Evolutionary conservation across 2,888 invertebrate species (phyloP), one percentile per base, ranked within the genome.

Genomic region (Cataglyphis cursor): DNA sequence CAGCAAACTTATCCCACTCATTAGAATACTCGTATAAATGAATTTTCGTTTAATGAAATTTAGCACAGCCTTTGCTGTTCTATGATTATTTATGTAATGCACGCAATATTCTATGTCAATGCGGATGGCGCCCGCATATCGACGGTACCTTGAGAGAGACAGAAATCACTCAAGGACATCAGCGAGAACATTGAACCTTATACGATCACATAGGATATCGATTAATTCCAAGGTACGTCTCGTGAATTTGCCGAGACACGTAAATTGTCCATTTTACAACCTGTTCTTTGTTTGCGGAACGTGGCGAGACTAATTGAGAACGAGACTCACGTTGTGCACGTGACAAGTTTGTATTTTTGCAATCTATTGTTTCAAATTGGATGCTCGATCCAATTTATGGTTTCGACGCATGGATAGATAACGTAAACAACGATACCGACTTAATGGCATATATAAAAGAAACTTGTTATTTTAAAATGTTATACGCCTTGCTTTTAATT

Each of bases 161-260:
- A 44, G 62, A 41, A 38, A 59, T 18, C n/a, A 51, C 41, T 57
- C 85, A 78, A 83, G 84, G 85, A 61, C 51, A 44, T 70, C 59
- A n/a, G 48, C 1, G 44, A 59, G 87, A 80, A 61, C 87, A 54
- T 87, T 87, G 87, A 88, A 88, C 88, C 51, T 61, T 28, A 24
- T 64, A 59, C 41, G 35, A 65, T 38, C 51, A 80, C 57, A 51
- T 28, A 72, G 54, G 70, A 70, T 72, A 83, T 85, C 83, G 84
- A 88, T 88, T 66, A 73, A 18, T 41, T 48, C 3, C 10, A 31
- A 12, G 15, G n/a, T n/a, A 5, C 12, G 21, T n/a, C 15, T 21
- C 21, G 18, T 48, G 44, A 59, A 68, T 68, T 44, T 61, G 8
- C 9, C 57, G 41, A 41, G 57, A 57, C 57, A 64, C n/a, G 44